Percentiles rank a stretch among this genome's conserved stretches.
Conservation (phyloP, 2,797 vertebrate species). For the Harpagifer antarcticus region DNA sequence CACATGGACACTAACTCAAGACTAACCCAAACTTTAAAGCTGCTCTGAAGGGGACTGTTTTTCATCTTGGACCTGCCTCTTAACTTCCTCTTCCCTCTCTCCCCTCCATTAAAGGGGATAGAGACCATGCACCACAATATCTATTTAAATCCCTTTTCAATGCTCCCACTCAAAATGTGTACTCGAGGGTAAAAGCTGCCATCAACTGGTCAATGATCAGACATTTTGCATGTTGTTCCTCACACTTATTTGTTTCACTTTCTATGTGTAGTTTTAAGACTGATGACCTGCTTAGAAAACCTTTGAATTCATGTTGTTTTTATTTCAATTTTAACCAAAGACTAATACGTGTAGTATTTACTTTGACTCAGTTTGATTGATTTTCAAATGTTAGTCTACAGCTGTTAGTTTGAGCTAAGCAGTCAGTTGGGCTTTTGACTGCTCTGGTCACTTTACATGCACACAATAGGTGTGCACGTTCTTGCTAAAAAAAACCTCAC, state of each 20-base stretch:
- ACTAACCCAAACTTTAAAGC: slow-evolving; percentile 63
- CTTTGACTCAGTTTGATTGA: too few relatives aligned
- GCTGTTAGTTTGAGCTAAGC: not conserved
- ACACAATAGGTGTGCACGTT: not conserved
- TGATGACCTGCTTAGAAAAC: not conserved
- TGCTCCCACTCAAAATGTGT: not conserved
- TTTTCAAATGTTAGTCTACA: not conserved
- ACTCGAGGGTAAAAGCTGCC: too few relatives aligned
- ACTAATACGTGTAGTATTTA: too few relatives aligned
- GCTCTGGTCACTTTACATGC: not conserved
- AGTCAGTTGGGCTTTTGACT: not conserved
- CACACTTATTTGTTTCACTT: not conserved
- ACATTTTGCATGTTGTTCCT: not conserved
- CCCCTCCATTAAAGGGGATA: slow-evolving; percentile 46
- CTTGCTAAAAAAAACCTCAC: not conserved
- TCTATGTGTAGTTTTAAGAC: not conserved
- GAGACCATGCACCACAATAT: not conserved
- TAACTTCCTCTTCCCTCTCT: slow-evolving; percentile 38
- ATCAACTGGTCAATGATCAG: too few relatives aligned
- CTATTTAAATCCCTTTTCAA: not conserved
- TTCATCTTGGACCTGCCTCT: slow-evolving; percentile 52
- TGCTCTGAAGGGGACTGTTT: slow-evolving; percentile 61
- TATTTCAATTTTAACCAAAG: too few relatives aligned
- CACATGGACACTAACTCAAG: slow-evolving; percentile 60
- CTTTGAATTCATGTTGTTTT: too few relatives aligned